These are phyloP conservation scores for Sthenelais limicola DNA, from an alignment of 2,888 invertebrate genomes.

Conservation along the genomic window DNA sequence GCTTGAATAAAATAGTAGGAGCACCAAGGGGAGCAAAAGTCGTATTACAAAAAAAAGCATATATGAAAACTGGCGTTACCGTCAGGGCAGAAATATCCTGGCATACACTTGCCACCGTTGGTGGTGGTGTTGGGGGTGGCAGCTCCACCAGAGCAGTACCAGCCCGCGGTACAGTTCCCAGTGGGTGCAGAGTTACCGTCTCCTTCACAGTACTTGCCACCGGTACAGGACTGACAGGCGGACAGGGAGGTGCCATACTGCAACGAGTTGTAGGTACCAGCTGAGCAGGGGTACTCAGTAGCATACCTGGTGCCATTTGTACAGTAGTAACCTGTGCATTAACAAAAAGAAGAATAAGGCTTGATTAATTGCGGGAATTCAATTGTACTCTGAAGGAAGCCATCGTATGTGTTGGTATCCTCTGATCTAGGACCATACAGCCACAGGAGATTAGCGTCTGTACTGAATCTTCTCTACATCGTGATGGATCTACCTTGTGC, in stretches of 20 bases:
- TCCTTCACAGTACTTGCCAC: slow-evolving; percentile 66
- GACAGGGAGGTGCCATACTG: slow-evolving; percentile 50
- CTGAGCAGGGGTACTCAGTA: slow-evolving; percentile 62
- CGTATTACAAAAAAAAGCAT: no score
- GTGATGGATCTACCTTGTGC: no score
- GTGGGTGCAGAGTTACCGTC: slow-evolving; percentile 62
- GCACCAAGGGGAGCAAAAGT: no score
- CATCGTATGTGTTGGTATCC: no score
- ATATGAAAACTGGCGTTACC: slow-evolving; percentile 56
- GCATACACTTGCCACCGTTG: slow-evolving; percentile 62
- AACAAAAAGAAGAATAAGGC: no score
- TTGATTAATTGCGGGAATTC: no score
- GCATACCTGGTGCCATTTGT: slow-evolving; percentile 61
- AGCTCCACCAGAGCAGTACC: slow-evolving; percentile 64
- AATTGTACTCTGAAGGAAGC: no score
- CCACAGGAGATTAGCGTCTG: no score
- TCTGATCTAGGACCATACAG: no score
- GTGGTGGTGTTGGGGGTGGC: slow-evolving; percentile 60
- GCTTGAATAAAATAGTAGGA: no score
- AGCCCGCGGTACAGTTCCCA: slow-evolving; percentile 63
- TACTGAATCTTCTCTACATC: no score
- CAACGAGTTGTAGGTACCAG: slow-evolving; percentile 65
- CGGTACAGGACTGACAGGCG: slow-evolving; percentile 64
- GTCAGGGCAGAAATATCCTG: slow-evolving; percentile 66
- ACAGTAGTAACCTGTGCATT: slow-evolving; percentile 68